Conservation (phyloP, 2,113 vertebrate species). For the Illadopsis cleaveri region DNA sequence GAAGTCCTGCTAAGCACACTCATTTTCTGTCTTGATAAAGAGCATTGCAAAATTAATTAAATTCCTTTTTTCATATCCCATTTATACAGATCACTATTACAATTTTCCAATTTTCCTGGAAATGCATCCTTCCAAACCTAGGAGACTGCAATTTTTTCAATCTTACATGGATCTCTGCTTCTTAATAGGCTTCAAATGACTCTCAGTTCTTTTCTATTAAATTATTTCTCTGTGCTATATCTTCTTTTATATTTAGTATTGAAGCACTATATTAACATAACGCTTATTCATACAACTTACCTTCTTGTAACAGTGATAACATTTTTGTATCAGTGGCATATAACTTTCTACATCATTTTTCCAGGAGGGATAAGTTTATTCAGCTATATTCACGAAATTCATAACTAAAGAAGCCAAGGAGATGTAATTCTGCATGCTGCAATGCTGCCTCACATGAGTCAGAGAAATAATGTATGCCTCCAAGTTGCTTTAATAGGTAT, state of each 20-base stretch:
- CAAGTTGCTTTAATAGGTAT: constrained; percentile 24
- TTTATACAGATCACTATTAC: not conserved
- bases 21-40: not conserved
- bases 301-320: not conserved
- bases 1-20: not conserved
- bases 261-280: not conserved
- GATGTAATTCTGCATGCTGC: not conserved
- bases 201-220: not conserved
- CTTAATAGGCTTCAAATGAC: not conserved
- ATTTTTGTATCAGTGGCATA: not conserved
- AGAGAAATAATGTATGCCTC: constrained; percentile 23
- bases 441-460: not conserved
- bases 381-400: not conserved
- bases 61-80: not conserved
- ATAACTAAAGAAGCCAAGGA: not conserved
- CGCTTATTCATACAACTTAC: not conserved
- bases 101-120: not conserved
- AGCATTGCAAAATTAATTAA: not conserved
- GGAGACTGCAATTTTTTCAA: not conserved
- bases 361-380: not conserved
- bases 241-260: not conserved
- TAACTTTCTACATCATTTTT: not conserved
- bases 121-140: not conserved
- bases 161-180: not conserved
- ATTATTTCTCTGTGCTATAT: not conserved